Percentiles rank a stretch among this genome's conserved stretches.
These are phyloP conservation scores for Crypturellus tataupa DNA, from an alignment of 2,797 vertebrate genomes.

Conservation along the genomic window DNA sequence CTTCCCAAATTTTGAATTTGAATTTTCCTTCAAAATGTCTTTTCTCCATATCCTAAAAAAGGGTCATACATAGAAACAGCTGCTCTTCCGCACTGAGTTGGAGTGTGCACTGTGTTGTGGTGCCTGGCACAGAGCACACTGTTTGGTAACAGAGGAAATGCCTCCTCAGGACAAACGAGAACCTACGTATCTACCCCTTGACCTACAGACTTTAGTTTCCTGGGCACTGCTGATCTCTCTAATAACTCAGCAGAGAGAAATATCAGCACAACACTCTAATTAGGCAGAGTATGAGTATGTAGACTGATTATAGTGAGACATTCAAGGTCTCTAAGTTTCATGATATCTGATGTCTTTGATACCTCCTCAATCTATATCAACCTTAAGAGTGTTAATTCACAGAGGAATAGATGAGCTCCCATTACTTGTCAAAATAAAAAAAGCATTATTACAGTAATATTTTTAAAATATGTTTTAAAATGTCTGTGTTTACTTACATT, in stretches of 20 bases:
- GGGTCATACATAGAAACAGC: background rate
- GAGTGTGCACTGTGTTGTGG: background rate
- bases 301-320: background rate
- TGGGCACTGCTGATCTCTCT: background rate
- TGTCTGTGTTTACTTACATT: background rate
- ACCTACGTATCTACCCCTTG: background rate
- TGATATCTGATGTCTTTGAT: background rate
- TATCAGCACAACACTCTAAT: background rate
- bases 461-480: background rate
- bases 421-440: background rate
- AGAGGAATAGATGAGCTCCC: background rate
- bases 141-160: conserved; percentile 8
- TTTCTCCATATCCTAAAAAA: background rate
- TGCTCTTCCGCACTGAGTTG: fast-evolving
- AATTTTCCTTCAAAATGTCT: background rate
- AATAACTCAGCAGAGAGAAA: background rate
- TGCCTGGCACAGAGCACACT: background rate
- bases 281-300: background rate
- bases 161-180: background rate
- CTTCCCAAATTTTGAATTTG: too few species aligned
- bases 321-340: background rate
- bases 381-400: background rate
- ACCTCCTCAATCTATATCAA: background rate
- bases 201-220: background rate
- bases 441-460: background rate